Percentiles rank a stretch among this genome's conserved stretches.
Conservation (phyloP, 2,888 invertebrate genomes). For the Ennomos quercinarius region DNA sequence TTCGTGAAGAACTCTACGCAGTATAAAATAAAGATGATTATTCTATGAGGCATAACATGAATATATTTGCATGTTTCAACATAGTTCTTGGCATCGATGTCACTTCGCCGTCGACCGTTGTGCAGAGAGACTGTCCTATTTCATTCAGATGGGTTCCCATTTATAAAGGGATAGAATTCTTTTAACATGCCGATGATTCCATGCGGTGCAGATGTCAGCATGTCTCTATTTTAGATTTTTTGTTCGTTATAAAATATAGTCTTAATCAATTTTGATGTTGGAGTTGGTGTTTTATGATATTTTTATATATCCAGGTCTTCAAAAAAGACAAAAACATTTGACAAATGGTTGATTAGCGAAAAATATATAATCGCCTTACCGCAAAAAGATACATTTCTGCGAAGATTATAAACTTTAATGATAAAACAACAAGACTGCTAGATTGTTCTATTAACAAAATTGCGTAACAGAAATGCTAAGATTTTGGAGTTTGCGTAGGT, state of each 20-base stretch:
- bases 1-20: constrained; percentile 8
- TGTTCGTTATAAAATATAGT: not conserved
- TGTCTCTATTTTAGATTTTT: not conserved
- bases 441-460: constrained; percentile 16
- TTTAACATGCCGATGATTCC: constrained; percentile 12
- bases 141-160: constrained; percentile 22
- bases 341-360: too few relatives aligned
- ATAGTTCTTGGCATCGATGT: constrained; percentile 35
- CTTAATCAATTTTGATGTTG: too few relatives aligned
- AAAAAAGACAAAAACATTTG: too few relatives aligned
- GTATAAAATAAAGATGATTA: constrained; percentile 10
- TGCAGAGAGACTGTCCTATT: constrained; percentile 30
- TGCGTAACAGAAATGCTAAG: constrained; percentile 28
- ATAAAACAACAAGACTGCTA: constrained; percentile 14
- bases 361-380: too few relatives aligned
- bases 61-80: constrained; percentile 30
- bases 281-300: too few relatives aligned
- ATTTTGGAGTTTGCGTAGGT: constrained; percentile 5
- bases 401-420: constrained; percentile 3
- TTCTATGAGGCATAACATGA: constrained; percentile 3
- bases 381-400: too few relatives aligned
- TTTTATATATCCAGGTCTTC: too few relatives aligned
- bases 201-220: constrained; percentile 1
- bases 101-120: constrained; percentile 25
- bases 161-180: constrained; percentile 18